Conservation (phyloP, 2,888 invertebrate species). For the Hermaeophaga mercurialis region DNA sequence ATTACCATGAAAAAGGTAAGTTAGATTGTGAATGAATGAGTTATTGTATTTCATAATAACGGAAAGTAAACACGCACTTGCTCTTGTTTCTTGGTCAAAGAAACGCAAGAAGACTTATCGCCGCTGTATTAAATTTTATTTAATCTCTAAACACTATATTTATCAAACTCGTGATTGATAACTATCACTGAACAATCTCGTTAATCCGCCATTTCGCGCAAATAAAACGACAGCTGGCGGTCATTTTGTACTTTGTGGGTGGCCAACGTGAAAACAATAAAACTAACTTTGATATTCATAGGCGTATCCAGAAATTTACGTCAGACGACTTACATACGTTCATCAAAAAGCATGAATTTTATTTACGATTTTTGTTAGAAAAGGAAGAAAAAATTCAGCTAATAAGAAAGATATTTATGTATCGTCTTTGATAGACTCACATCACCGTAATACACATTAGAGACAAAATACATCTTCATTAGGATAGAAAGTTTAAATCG, state of each 20-base stretch:
- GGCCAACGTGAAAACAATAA: slow-evolving; percentile 27
- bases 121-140: slow-evolving; percentile 12
- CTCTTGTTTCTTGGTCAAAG: background rate
- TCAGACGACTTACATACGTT: no score
- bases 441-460: no score
- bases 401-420: no score
- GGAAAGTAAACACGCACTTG: background rate
- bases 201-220: slow-evolving; percentile 31
- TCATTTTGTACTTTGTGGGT: slow-evolving; percentile 32
- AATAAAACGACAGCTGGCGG: slow-evolving; percentile 32
- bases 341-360: no score
- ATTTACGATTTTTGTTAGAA: no score
- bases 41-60: background rate
- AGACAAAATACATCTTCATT: no score
- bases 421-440: no score
- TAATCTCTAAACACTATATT: slow-evolving; percentile 27
- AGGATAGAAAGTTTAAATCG: no score
- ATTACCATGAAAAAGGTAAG: no score
- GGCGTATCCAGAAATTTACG: background rate
- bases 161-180: slow-evolving; percentile 35
- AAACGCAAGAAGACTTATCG: background rate
- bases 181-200: slow-evolving; percentile 31
- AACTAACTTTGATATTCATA: slow-evolving; percentile 7
- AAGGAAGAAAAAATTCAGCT: no score
- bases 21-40: background rate